A percentile compares a stretch with the other conserved stretches of the same genome.
Conservation (phyloP, 2,888 invertebrate species). For the Ashinkailepas kermadecensis region DNA sequence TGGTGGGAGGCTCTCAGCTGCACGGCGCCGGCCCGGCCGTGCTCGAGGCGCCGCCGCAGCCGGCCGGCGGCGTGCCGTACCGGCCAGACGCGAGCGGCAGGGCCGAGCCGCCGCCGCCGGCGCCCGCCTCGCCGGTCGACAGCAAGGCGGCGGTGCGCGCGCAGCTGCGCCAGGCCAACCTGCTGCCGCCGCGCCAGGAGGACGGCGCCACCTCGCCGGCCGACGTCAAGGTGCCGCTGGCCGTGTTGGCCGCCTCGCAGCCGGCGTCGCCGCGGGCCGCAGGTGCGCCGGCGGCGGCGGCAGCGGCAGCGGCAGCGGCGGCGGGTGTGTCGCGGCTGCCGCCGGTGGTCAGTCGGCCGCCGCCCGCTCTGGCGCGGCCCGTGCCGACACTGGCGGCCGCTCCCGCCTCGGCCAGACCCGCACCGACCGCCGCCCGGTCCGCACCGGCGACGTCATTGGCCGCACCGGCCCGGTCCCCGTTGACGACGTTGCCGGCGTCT, state of each 20-base stretch:
- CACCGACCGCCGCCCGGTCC: too few species aligned
- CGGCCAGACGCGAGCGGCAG: not conserved
- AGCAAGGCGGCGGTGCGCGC: slow-evolving; percentile 5
- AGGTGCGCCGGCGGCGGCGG: too few species aligned
- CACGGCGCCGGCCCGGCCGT: not conserved
- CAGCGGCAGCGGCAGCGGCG: too few species aligned
- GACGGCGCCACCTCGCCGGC: not conserved
- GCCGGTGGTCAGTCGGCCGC: not conserved
- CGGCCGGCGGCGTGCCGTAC: not conserved
- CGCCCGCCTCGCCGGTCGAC: not conserved
- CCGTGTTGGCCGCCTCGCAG: not conserved
- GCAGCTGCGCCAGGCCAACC: not conserved
- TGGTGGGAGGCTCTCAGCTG: not conserved
- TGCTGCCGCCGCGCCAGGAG: not conserved
- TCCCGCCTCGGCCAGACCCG: too few species aligned
- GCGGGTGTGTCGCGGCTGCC: too few species aligned
- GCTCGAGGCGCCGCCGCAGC: not conserved
- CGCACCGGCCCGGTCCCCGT: too few species aligned
- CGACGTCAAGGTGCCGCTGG: slow-evolving; percentile 3
- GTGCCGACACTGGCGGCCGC: too few species aligned
- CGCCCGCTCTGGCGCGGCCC: not conserved
- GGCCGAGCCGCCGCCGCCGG: not conserved
- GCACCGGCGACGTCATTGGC: too few species aligned
- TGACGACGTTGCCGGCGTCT: too few species aligned
- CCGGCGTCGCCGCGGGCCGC: not conserved